Base-by-base conservation (phyloP, 2,797 vertebrate genomes). In the Coregonus sp. region DNA sequence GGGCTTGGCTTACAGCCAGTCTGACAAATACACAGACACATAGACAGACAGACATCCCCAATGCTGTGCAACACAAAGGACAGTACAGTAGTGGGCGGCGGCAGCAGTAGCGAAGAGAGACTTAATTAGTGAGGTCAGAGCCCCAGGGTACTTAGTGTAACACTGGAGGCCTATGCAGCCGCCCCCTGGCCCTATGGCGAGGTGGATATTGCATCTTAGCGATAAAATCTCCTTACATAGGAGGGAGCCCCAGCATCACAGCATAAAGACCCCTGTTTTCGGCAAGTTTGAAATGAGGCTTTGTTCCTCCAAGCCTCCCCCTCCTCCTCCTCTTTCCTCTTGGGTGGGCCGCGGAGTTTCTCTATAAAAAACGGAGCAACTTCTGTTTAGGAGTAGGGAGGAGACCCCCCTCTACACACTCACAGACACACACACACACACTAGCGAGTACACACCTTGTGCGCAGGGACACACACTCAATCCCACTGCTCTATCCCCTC, bases 131-230 rank as follows among this genome's bases (percentile, higher is more conserved):
- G 88, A 92, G 92, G 91, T 93, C 91, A 92, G 89, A 81, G 89
- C 89, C 89, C 90, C 78, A 77, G 86, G 89, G 89, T 90, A 88
- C 90, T 91, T 90, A 89, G 89, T 88, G 86, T 89, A 92, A 93
- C 92, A 94, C 91, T 92, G 92, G 91, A 91, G 90, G 90, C 88
- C 91, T 94, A 91, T 93, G 86, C 86, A 87, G 83, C 78, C 33
- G 4, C 82, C 83, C 82, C 63, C 80, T 75, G 68, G 88, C 87
- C 91, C 89, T 85, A 80, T 84, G 86, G 88, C 67, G 89, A 89
- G 87, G 90, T 92, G 92, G 93, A 94, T 93, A 93, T 92, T 94
- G 92, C 92, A 93, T 92, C 91, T 93, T 92, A 92, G 92, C 88
- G 91, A 94, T 93, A 93, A 93, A 92, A 93, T 93, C 92, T 91